Conservation (phyloP, 2,113 vertebrate species). For the Cephalopholis sonnerati region DNA sequence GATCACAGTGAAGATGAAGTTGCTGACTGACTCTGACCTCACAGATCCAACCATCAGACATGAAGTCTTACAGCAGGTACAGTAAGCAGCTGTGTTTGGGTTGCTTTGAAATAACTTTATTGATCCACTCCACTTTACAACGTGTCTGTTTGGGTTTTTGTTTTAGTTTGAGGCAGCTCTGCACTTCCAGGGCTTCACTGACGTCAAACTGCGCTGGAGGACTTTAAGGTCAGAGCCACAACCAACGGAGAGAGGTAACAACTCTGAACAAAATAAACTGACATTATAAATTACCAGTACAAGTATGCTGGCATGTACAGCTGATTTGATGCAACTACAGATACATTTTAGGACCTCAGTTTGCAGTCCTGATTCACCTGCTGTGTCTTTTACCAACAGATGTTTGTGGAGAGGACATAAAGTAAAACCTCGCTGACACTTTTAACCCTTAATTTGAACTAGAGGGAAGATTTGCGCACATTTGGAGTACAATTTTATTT, state of each 20-base stretch:
- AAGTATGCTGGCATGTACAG: too few species aligned
- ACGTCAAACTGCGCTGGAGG: not conserved
- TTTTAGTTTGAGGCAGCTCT: not conserved
- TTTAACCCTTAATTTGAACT: not conserved
- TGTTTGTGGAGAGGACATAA: too few species aligned
- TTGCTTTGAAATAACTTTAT: not conserved
- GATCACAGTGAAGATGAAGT: not conserved
- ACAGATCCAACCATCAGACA: not conserved
- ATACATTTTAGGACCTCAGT: not conserved
- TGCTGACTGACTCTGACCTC: not conserved
- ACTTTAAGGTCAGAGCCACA: not conserved
- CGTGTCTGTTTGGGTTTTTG: too few species aligned
- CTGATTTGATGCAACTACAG: not conserved
- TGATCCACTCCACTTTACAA: too few species aligned
- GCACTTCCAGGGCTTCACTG: not conserved
- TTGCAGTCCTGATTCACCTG: not conserved
- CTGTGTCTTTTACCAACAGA: not conserved
- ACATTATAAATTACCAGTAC: not conserved
- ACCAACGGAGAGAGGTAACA: not conserved
- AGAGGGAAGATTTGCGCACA: not conserved
- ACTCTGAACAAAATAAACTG: not conserved
- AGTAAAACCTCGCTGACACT: not conserved
- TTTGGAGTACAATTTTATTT: too few species aligned
- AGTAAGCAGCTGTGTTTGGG: not conserved
- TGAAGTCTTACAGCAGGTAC: constrained; percentile 6